Evolutionary conservation across 2,797 vertebrate genomes (phyloP), one percentile per base, ranked within the genome.

Genomic region (Poecilia velifera): DNA sequence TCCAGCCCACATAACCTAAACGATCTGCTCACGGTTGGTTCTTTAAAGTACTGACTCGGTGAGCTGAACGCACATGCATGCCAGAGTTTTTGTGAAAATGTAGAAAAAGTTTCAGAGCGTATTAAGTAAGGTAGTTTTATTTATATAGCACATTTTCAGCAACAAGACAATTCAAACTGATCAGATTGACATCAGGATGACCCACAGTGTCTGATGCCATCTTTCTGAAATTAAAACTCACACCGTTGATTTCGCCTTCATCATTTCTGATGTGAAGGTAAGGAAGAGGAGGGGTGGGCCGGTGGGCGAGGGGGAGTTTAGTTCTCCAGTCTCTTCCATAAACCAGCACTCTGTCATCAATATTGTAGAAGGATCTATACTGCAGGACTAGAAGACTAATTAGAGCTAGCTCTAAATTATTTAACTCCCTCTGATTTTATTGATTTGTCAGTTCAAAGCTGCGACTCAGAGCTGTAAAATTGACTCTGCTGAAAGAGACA

Each of bases 381-480:
- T 95, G 97, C 96, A 96, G 97, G 97, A 98, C 96, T 96, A 97
- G 96, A 97, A 94, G 96, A 98, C 98, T 99, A 99, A 99, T 99
- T 99, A 99, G 97, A 98, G 97, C 94, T 96, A 92, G 96, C 95
- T 96, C 97, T 99, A 98, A 99, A 99, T 99, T 97, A 99, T 99
- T 99, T 97, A 99, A 98, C 97, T 98, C 97, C 96, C 97, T 98
- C 93, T 98, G 98, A 97, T 97, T 97, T 96, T 97, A 99, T 99
- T 97, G 98, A 99, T 99, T 97, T 95, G 96, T 96, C 96, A 98
- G 97, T 98, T 97, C 96, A 95, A 97, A 96, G 95, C 96, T 96
- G 96, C 91, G 95, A 97, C 90, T 96, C 96, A 95, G 95, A 97
- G 96, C 97, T 97, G 97, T 97, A 98, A 98, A 98, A 98, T 98